Percentiles rank a stretch among this genome's conserved stretches.
These are phyloP conservation scores for Gambusia holbrooki DNA, from an alignment of 2,113 vertebrate species.

Conservation along the genomic window DNA sequence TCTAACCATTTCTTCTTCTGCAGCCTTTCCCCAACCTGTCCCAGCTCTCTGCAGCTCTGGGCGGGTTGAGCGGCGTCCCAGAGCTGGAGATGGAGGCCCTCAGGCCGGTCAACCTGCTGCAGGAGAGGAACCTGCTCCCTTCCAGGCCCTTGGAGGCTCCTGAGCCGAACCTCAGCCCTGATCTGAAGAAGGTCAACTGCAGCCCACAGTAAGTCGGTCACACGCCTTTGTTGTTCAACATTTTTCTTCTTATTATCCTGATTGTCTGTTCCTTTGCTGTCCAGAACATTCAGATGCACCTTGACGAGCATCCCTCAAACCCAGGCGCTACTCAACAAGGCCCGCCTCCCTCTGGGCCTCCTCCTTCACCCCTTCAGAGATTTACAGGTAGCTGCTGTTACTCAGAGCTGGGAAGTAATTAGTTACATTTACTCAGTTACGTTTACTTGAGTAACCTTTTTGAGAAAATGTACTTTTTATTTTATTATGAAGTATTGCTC, in stretches of 20 bases:
- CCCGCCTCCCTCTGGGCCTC: slow-evolving; percentile 93
- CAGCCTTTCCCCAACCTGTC: slow-evolving; percentile 88
- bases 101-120: slow-evolving; percentile 90
- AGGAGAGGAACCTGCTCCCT: slow-evolving; percentile 91
- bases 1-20: slow-evolving; percentile 1
- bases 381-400: slow-evolving; percentile 81
- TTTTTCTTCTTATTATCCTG: neutral
- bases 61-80: slow-evolving; percentile 89
- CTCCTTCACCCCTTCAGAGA: slow-evolving; percentile 97
- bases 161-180: slow-evolving; percentile 90
- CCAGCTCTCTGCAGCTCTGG: slow-evolving; percentile 89
- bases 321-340: slow-evolving; percentile 94
- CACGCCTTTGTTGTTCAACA: neutral
- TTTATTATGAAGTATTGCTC: no score
- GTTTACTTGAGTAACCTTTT: no score
- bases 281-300: slow-evolving; percentile 94
- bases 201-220: slow-evolving; percentile 88
- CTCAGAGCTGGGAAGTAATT: neutral
- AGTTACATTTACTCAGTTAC: no score
- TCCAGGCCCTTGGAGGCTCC: slow-evolving; percentile 83
- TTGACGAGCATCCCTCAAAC: slow-evolving; percentile 94
- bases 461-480: no score
- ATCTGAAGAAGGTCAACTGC: slow-evolving; percentile 94
- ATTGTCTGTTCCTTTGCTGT: slow-evolving; percentile 13
- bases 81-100: slow-evolving; percentile 90